Conservation (phyloP, 2,113 vertebrate genomes). For the Atractosteus spatula region DNA sequence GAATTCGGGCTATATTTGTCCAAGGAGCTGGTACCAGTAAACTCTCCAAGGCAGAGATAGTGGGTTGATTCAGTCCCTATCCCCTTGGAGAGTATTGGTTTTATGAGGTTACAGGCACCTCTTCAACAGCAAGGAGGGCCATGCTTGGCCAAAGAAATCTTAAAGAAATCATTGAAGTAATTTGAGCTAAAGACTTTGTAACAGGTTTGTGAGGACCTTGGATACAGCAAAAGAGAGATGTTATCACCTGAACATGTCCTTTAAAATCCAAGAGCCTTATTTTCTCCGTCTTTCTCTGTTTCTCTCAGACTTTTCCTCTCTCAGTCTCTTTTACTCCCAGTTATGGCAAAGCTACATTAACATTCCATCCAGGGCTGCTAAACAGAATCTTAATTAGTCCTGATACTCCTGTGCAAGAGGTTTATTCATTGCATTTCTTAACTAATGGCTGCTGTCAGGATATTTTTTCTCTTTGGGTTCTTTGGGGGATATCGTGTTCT, state of each 20-base stretch:
- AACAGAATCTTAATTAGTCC: conserved; percentile 79
- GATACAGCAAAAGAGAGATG: conserved; percentile 71
- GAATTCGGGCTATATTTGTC: conserved; percentile 60
- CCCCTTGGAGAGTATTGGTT: conserved; percentile 74
- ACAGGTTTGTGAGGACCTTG: conserved; percentile 68
- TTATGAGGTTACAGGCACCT: conserved; percentile 61
- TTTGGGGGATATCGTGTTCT: conserved; percentile 62
- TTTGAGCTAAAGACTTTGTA: conserved; percentile 78
- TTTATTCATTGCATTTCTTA: conserved; percentile 62
- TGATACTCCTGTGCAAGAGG: conserved; percentile 68
- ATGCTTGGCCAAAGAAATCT: conserved; percentile 55
- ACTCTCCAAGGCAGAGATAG: conserved; percentile 60
- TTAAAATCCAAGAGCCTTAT: conserved; percentile 57
- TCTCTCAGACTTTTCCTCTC: conserved; percentile 50
- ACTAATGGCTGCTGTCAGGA: conserved; percentile 66
- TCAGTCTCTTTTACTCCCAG: conserved; percentile 39
- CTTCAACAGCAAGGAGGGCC: conserved; percentile 56
- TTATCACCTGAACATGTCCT: conserved; percentile 71
- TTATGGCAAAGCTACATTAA: conserved; percentile 71
- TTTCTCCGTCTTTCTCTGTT: conserved; percentile 26
- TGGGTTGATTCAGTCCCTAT: conserved; percentile 65
- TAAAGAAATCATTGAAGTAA: conserved; percentile 67
- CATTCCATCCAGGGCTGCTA: conserved; percentile 70
- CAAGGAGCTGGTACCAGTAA: conserved; percentile 60
- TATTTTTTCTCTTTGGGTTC: conserved; percentile 55